Conservation (phyloP, 2,113 vertebrate species). For the Bos javanicus region DNA sequence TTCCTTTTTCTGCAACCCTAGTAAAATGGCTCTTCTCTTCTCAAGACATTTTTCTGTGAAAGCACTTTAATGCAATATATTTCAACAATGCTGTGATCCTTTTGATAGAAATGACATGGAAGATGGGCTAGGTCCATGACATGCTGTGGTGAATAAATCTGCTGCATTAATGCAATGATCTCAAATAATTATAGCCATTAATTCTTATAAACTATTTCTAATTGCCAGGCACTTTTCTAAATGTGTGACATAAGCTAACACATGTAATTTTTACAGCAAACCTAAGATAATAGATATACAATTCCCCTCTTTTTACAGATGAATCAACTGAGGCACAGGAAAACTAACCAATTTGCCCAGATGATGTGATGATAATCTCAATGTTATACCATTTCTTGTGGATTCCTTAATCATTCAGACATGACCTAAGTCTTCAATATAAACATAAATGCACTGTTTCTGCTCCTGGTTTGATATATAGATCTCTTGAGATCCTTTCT, state of each 20-base stretch:
- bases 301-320: neutral
- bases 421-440: neutral
- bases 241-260: neutral
- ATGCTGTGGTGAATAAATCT: neutral
- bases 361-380: neutral
- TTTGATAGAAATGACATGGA: neutral
- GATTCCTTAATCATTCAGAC: neutral
- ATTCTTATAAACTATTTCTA: neutral
- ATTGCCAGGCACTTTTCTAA: neutral
- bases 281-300: neutral
- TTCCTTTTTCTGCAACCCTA: neutral
- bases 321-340: neutral
- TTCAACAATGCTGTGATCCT: neutral
- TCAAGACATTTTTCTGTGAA: neutral
- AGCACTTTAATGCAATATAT: neutral
- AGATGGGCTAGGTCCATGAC: neutral
- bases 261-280: neutral
- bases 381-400: fast-evolving
- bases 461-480: neutral
- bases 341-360: neutral
- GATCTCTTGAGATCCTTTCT: neutral
- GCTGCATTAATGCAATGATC: neutral
- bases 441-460: neutral
- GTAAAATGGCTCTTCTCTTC: neutral
- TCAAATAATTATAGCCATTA: neutral